Conservation (phyloP, 2,113 vertebrate species). For the Eptesicus fuscus region DNA sequence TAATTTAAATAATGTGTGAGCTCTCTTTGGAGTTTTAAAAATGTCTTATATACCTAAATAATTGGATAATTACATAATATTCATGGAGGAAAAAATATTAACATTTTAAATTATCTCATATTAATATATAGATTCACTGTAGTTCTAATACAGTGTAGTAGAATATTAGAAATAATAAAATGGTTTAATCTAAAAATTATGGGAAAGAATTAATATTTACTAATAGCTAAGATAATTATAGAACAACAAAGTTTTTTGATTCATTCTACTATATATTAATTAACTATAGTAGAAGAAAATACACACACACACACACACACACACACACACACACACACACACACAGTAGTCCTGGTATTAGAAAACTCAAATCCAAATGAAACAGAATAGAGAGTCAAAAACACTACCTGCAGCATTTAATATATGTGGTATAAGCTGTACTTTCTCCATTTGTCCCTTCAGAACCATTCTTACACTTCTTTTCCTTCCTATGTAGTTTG, state of each 20-base stretch:
- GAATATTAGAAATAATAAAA: neutral
- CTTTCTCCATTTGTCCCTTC: neutral
- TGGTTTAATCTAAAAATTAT: neutral
- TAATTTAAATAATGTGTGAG: neutral
- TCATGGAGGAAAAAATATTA: neutral
- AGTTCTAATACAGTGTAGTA: neutral
- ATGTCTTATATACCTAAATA: neutral
- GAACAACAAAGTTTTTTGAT: neutral
- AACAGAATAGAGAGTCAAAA: neutral
- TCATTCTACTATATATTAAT: neutral
- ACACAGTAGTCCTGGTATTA: neutral
- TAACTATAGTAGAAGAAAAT: neutral
- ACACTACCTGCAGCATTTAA: neutral
- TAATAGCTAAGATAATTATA: neutral
- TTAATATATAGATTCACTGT: neutral
- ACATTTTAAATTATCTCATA: neutral
- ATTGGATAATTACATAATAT: neutral
- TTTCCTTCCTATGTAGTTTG: neutral
- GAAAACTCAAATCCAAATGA: neutral
- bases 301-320: neutral
- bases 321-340: neutral
- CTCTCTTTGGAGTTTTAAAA: neutral
- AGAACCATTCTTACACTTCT: neutral
- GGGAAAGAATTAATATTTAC: neutral
- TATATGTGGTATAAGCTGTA: neutral